Base-by-base conservation (phyloP, 2,888 invertebrate species). In the Hoplodrina ambigua region DNA sequence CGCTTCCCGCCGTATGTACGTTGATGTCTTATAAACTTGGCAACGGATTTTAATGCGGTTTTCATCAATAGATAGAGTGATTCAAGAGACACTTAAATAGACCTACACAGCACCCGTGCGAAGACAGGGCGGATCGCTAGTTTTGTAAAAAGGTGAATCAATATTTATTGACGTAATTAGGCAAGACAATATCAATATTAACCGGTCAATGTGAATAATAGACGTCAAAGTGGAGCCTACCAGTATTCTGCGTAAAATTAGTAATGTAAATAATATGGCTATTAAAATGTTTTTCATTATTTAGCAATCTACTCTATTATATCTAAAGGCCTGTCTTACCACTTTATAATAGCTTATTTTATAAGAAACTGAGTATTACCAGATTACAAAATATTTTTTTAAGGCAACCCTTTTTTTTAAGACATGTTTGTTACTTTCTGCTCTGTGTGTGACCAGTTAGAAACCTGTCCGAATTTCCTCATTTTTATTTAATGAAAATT, bases 251-350 rank as follows among this genome's bases (percentile, higher is more conserved):
- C 70, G 72, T 81, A 82, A 80, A 65, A 75, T 78, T 82, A 84
- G 81, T 88, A 85, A 83, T 82, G 86, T 89, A 87, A 88, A 90
- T 91, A 92, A 91, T 93, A 93, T 93, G 93, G 93, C 93, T 93
- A 91, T 89, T 85, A 86, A 88, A 88, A 85, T 82, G 80, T 89
- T 85, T 66, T 80, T 80, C 72, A 80, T 82, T 79, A 81, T 76
- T 82, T 82, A 83, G 66, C 77, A 69, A 73, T 79, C 57, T 75
- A 78, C 70, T 73, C 44, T 71, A 76, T 76, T 68, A 69, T 41
- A 62, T 60, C 76, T 77, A 80, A 37, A 65, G 10, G 72, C 80
- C 83, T 80, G 82, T 82, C 72, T 68, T 67, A 77, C 75, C 73
- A 81, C 71, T 8, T 54, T 66, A 55, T 65, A 69, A 64, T 75